These are phyloP conservation scores for Rhyacichthys aspro DNA, from an alignment of 2,797 vertebrate genomes.

Conservation along the genomic window DNA sequence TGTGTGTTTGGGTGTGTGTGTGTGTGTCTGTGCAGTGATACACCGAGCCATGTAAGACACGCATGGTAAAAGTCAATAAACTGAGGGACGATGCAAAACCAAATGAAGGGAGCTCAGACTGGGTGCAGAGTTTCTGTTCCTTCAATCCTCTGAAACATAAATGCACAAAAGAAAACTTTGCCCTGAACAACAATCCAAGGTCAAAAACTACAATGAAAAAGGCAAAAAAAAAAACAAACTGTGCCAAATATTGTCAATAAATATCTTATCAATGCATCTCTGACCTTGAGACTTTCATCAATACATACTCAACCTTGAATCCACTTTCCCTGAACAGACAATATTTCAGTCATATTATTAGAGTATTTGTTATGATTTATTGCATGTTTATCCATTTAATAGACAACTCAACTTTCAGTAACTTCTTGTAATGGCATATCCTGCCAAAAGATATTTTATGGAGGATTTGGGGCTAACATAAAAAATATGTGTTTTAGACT, in stretches of 20 bases:
- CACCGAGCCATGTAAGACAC: conserved; percentile 46
- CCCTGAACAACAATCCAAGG: too few relatives aligned
- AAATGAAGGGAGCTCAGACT: conserved; percentile 66
- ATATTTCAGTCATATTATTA: neutral
- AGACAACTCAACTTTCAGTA: conserved; percentile 7
- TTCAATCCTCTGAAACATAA: conserved; percentile 16
- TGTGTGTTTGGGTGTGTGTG: conserved; percentile 35
- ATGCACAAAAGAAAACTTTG: too few relatives aligned
- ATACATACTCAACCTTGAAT: neutral
- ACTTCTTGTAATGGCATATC: neutral
- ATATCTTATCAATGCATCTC: neutral
- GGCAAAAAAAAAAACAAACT: too few relatives aligned
- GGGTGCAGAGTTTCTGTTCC: conserved; percentile 31
- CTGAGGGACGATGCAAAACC: conserved; percentile 60
- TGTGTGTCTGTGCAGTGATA: conserved; percentile 17
- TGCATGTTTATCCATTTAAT: conserved; percentile 7
- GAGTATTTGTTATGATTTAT: neutral
- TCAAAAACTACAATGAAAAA: too few relatives aligned
- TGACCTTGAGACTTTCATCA: neutral
- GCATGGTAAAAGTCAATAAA: conserved; percentile 73
- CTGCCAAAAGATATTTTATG: neutral
- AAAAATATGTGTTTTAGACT: conserved; percentile 3
- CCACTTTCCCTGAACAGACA: neutral
- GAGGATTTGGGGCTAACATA: conserved; percentile 1
- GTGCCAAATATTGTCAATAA: too few relatives aligned